Base-by-base conservation (phyloP, 2,888 invertebrate species). In the Sarcophaga carnaria region DNA sequence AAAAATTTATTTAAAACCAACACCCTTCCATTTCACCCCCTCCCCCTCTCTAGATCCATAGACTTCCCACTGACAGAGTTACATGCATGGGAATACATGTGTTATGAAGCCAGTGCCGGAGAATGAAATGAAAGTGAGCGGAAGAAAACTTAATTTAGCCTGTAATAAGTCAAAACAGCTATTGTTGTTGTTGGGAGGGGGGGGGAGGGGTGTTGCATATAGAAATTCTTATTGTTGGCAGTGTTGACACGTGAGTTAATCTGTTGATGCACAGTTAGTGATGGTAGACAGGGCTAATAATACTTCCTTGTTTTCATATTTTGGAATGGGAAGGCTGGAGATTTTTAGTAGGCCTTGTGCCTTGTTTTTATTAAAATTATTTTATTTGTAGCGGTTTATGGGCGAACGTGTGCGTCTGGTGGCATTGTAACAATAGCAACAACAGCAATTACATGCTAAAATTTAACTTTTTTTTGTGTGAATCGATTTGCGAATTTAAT, bases 201-300 rank as follows among this genome's bases (percentile, higher is more conserved):
- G 67, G 45, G 17, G 49, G 77, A 1, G n/a, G 70, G 75, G 76
- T 74, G 27, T 66, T 66, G n/a, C 37, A 37, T 37, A 37, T 37
- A 37, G 37, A 37, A 54, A 54, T 17, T 54, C 54, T 14, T 54
- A 54, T 54, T 77, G 60, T 63, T 78, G 20, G 0, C 47, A 76
- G 84, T 87, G 87, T 84, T 87, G 87, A 84, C 87, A 87, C 87
- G 87, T 87, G 87, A 84, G 71, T 69, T 81, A 75, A 79, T 81
- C 81, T 71, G 62, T 63, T 76, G 81, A 79, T 72, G 79, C 75
- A 87, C 84, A 79, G 84, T 76, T 75, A 71, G 71, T 80, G 45
- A 4, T 12, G 64, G 80, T 54, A 84, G 54, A 60, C 70, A 49
- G 66, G 12, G 66, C 71, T 71, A 80, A 80, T 76, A 62, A 70